Base-by-base conservation (phyloP, 2,113 vertebrate species). In the Tupaia tana region DNA sequence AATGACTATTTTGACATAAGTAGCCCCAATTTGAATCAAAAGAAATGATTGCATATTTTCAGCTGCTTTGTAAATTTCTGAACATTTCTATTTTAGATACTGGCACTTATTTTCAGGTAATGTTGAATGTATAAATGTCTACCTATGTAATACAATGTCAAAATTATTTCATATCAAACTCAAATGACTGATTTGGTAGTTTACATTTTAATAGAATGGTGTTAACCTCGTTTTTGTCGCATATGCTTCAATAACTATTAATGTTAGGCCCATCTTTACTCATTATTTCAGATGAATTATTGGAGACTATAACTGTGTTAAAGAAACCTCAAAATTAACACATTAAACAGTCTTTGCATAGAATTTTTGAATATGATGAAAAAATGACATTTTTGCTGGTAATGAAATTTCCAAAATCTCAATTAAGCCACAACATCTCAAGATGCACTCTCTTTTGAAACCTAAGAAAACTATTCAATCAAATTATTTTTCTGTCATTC, bases 401-500 rank as follows among this genome's bases (percentile, higher is more conserved):
- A 20, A 71, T 19, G 31, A 52, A 82, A 80, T 58, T 22, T 94
- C 15, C 6, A 54, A 63, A 97, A 82, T 22, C 86, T 93, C 64
- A 74, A 91, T 95, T 91, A 97, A 96, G 20, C 27, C 43, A 18
- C 25, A 63, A 89, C 25, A 89, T 78, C 27, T 92, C 29, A 96
- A 91, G 52, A 58, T 78, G 0, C 61, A 94, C 92, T 97, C 11
- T 61, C 63, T 91, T 93, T 73, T 79, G 15, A 80, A 31, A 56
- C 15, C 58, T 20, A 70, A 95, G 2, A 89, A 67, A 92, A 92
- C 83, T 75, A 92, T 25, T 59, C 20, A 75, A 95, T 81, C n/a
- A 73, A 93, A 95, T 81, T 95, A 89, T 59, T 95, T 93, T 90
- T 9, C 15, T 95, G 15, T 67, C 1, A 70, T 89, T 97, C 93